These are phyloP conservation scores for Trochalopteron elliotii DNA, from an alignment of 2,113 vertebrate species.

Conservation along the genomic window DNA sequence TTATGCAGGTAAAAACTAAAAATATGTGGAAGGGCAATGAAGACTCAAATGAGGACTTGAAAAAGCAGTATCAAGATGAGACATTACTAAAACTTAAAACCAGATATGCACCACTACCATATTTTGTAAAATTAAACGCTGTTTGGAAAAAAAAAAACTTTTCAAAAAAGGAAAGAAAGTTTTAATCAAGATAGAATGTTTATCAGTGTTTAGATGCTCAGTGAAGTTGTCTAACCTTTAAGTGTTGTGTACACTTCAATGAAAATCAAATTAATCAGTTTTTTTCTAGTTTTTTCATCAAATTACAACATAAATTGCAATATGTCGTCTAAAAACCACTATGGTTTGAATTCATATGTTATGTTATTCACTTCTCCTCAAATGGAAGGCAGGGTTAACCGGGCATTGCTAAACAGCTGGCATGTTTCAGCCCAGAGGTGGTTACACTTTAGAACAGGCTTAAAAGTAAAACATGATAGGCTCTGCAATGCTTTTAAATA, in stretches of 20 bases:
- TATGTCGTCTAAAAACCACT: background rate
- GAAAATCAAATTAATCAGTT: background rate
- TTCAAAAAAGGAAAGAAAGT: background rate
- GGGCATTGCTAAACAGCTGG: background rate
- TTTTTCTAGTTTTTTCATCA: background rate
- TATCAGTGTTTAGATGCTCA: background rate
- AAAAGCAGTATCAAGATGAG: background rate
- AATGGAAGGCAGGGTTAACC: background rate
- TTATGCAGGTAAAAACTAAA: background rate
- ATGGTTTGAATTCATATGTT: background rate
- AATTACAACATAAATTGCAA: background rate
- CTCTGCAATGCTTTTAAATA: background rate
- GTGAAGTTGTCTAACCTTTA: background rate
- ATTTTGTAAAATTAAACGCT: background rate
- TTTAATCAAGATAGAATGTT: background rate
- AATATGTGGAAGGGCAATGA: background rate
- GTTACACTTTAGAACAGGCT: background rate
- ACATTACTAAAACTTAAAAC: background rate
- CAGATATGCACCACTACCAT: background rate
- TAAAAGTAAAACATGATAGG: background rate
- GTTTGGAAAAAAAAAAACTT: background rate
- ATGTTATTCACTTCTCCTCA: background rate
- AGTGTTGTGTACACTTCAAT: background rate
- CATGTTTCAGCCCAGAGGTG: background rate
- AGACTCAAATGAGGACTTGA: background rate